Evolutionary conservation across 2,113 vertebrate species (phyloP).

Genomic region (Myotis davidii): DNA sequence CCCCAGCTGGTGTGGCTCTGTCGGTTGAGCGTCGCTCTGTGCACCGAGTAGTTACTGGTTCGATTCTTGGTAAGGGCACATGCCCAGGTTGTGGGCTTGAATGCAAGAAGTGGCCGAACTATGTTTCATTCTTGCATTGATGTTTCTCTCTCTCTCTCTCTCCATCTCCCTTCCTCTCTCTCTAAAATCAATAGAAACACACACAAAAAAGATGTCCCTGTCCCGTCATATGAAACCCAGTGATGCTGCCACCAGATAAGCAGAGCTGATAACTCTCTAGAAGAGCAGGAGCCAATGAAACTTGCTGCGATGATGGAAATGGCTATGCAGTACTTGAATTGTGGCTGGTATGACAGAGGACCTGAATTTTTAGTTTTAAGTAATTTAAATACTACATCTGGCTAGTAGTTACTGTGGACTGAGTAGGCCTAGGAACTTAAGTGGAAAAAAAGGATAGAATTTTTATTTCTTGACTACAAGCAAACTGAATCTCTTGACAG

Average conservation of each 20-base stretch:
- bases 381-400: not conserved
- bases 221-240: not conserved
- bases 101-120: too few species aligned
- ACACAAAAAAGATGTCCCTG: not conserved
- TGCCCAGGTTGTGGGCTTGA: too few species aligned
- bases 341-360: not conserved
- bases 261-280: conserved; percentile 41
- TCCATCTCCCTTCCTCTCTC: too few species aligned
- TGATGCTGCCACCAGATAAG: not conserved
- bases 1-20: too few species aligned
- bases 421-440: not conserved
- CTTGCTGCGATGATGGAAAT: not conserved
- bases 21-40: too few species aligned
- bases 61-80: too few species aligned
- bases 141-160: too few species aligned
- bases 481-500: not conserved
- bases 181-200: too few species aligned
- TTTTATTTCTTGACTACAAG: not conserved
- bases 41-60: too few species aligned
- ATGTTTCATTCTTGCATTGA: too few species aligned
- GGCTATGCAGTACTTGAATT: not conserved
- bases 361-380: not conserved
- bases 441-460: conserved; percentile 49
- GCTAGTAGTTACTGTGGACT: not conserved
- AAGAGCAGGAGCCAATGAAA: not conserved